A percentile compares a stretch with the other conserved stretches of the same genome.
These are phyloP conservation scores for Piprites chloris DNA, from an alignment of 2,113 vertebrate genomes.

Conservation along the genomic window DNA sequence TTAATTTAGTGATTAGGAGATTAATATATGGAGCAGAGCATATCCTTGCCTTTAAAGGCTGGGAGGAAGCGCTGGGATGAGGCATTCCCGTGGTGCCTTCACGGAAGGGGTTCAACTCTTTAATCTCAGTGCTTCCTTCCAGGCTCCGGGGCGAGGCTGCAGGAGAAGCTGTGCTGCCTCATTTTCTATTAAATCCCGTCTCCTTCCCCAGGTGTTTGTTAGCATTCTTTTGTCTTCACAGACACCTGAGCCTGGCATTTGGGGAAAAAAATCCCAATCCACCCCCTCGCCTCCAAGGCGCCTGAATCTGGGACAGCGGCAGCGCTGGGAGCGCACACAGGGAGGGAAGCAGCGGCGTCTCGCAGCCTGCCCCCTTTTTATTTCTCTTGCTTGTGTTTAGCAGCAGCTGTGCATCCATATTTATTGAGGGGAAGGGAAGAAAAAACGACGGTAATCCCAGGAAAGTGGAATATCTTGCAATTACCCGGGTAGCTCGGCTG, in stretches of 20 bases:
- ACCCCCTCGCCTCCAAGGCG: rapidly evolving
- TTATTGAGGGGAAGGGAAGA: neutral
- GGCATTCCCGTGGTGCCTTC: neutral
- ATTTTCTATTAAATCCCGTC: rapidly evolving
- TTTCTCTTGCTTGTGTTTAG: neutral
- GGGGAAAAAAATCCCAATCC: neutral
- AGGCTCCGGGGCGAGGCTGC: neutral
- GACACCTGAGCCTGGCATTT: neutral
- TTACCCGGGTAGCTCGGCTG: neutral
- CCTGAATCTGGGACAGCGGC: neutral
- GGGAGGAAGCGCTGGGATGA: neutral
- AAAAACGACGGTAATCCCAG: neutral
- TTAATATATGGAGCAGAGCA: neutral
- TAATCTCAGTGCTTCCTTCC: rapidly evolving
- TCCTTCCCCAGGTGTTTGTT: neutral
- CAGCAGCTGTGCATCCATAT: constrained; percentile 39
- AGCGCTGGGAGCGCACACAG: rapidly evolving
- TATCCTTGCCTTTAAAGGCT: neutral
- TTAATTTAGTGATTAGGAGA: constrained; percentile 35
- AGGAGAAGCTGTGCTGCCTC: neutral
- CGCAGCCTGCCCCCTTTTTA: neutral
- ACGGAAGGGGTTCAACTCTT: neutral
- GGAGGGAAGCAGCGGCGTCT: neutral
- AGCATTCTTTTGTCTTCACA: neutral
- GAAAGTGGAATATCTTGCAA: neutral